A percentile compares a stretch with the other conserved stretches of the same genome.
phyloP scores from a whole-genome alignment of 2,888 invertebrate species.

The Drosophila sordidula region DNA sequence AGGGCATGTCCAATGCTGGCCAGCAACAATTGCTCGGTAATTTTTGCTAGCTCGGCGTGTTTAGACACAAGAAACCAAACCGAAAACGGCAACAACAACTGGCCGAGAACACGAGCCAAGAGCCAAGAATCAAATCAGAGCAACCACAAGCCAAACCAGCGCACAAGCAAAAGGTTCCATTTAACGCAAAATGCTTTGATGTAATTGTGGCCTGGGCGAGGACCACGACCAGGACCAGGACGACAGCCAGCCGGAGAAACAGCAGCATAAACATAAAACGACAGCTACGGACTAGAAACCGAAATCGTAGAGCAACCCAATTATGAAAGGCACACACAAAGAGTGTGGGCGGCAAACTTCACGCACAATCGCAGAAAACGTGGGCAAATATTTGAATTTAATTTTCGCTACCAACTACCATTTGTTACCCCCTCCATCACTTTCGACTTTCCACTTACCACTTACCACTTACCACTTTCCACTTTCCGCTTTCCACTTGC shows the following conservation, averaged over 20 bases:
- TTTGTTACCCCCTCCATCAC: slow-evolving; percentile 25
- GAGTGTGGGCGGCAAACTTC: slow-evolving; percentile 26
- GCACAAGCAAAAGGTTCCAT: slow-evolving; percentile 60
- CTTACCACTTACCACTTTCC: slow-evolving; percentile 79
- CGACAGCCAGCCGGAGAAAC: slow-evolving; percentile 16
- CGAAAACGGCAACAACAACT: slow-evolving; percentile 18
- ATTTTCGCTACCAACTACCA: slow-evolving; percentile 69
- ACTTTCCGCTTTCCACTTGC: background rate
- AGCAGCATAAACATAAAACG: slow-evolving; percentile 22
- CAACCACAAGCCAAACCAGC: slow-evolving; percentile 50
- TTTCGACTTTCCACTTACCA: slow-evolving; percentile 83
- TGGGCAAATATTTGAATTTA: slow-evolving; percentile 77
- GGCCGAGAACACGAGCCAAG: slow-evolving; percentile 14
- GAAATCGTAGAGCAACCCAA: slow-evolving; percentile 56
- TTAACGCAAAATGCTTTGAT: slow-evolving; percentile 77
- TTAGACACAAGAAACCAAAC: slow-evolving; percentile 58
- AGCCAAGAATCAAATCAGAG: slow-evolving; percentile 20
- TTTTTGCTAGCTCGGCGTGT: slow-evolving; percentile 65
- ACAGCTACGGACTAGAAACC: slow-evolving; percentile 28
- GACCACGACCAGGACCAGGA: slow-evolving; percentile 21
- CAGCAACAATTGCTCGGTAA: slow-evolving; percentile 59
- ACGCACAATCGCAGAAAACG: slow-evolving; percentile 66
- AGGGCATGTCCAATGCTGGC: slow-evolving; percentile 39
- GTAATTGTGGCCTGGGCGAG: slow-evolving; percentile 71
- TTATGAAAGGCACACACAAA: slow-evolving; percentile 58